These are phyloP conservation scores for Danio kyathit DNA, from an alignment of 2,797 vertebrate genomes.

Conservation along the genomic window DNA sequence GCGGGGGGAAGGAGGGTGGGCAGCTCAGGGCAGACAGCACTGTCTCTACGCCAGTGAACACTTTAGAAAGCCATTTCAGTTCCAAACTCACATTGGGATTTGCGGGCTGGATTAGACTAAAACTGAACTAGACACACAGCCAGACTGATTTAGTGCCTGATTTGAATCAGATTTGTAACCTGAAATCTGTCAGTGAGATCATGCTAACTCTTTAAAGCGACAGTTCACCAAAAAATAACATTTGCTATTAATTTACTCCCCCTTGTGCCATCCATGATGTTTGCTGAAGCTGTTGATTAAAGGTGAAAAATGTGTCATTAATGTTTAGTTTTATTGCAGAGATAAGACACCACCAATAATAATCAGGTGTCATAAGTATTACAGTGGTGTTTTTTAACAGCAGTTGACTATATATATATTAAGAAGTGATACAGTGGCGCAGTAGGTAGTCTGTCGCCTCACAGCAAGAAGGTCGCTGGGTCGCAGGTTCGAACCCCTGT, in stretches of 20 bases:
- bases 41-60: constrained; percentile 15
- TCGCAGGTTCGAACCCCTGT: too few relatives aligned
- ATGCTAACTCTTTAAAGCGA: background rate
- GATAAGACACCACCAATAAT: too few relatives aligned
- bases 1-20: background rate
- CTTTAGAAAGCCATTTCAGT: constrained; percentile 33
- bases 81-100: constrained; percentile 16
- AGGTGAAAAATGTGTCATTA: too few relatives aligned
- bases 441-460: too few relatives aligned
- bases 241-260: background rate
- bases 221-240: background rate
- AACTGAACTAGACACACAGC: constrained; percentile 6
- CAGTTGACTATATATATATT: too few relatives aligned
- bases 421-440: too few relatives aligned
- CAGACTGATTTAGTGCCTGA: constrained; percentile 23
- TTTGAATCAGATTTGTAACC: constrained; percentile 22
- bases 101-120: constrained; percentile 26
- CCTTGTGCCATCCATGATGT: too few relatives aligned
- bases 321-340: too few relatives aligned
- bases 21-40: constrained; percentile 20
- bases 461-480: too few relatives aligned
- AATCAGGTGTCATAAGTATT: too few relatives aligned
- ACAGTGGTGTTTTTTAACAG: too few relatives aligned
- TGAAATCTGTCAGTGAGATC: background rate
- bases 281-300: too few relatives aligned